Percentiles rank a stretch among this genome's conserved stretches.
These are phyloP conservation scores for Euproctis similis DNA, from an alignment of 2,888 invertebrate species.

Conservation along the genomic window DNA sequence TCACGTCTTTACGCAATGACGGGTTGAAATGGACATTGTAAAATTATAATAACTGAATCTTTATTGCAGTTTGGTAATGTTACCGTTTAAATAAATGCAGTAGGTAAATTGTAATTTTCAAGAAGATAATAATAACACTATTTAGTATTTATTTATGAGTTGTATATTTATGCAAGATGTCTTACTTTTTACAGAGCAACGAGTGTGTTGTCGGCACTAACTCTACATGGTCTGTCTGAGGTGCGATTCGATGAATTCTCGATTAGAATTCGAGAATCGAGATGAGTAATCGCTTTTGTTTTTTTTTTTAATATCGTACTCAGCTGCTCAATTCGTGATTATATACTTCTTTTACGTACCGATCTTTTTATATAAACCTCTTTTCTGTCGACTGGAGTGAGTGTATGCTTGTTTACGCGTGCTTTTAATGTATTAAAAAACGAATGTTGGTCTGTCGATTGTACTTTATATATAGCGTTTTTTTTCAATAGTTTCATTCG, in stretches of 20 bases:
- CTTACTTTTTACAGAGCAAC: too few relatives aligned
- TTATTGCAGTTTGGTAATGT: too few relatives aligned
- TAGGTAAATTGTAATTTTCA: too few relatives aligned
- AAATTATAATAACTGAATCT: too few relatives aligned
- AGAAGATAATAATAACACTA: conserved; percentile 4
- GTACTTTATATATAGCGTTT: too few relatives aligned
- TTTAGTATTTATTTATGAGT: conserved; percentile 4
- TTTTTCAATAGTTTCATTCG: too few relatives aligned
- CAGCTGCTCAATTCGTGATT: conserved; percentile 41
- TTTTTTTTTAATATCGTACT: conserved; percentile 57
- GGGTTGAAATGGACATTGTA: conserved; percentile 26
- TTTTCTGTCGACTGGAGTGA: too few relatives aligned
- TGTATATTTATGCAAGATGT: too few relatives aligned
- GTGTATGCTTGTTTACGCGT: too few relatives aligned
- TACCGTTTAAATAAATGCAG: too few relatives aligned
- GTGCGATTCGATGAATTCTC: conserved; percentile 63
- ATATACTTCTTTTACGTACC: conserved; percentile 51
- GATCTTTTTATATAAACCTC: conserved; percentile 33
- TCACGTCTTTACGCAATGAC: conserved; percentile 22
- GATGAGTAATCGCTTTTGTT: conserved; percentile 75
- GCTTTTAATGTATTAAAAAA: too few relatives aligned
- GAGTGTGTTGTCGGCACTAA: conserved; percentile 31
- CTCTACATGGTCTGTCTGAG: conserved; percentile 47
- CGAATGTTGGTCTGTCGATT: too few relatives aligned
- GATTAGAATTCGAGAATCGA: conserved; percentile 68